Evolutionary conservation across 2,113 vertebrate species (phyloP).

Genomic region (Hyaena hyaena): DNA sequence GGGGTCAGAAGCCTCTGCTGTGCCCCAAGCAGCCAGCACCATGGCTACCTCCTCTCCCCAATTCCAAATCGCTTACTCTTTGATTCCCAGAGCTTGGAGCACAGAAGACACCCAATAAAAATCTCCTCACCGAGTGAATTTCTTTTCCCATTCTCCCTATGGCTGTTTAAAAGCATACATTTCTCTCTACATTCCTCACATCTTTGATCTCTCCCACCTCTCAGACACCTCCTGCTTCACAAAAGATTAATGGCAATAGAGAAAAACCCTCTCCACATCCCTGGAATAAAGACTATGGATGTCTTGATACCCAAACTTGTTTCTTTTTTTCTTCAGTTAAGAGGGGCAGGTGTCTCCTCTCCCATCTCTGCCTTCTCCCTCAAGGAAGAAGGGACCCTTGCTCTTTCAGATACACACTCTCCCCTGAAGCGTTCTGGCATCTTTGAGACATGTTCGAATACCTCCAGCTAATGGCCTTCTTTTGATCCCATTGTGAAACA

Average conservation of each 20-base stretch:
- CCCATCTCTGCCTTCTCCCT: neutral
- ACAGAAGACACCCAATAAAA: neutral
- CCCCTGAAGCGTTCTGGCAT: neutral
- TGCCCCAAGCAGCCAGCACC: rapidly evolving
- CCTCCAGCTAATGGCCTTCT: neutral
- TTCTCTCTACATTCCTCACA: neutral
- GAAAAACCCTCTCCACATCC: neutral
- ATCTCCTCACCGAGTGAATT: neutral
- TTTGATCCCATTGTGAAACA: neutral
- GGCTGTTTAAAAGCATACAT: slow-evolving; percentile 18
- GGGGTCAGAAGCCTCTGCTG: rapidly evolving
- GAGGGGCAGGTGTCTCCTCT: neutral
- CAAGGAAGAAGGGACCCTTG: neutral
- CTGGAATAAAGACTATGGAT: neutral
- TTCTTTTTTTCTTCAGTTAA: neutral
- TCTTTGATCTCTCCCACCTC: neutral
- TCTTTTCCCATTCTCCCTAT: neutral
- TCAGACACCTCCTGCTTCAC: slow-evolving; percentile 18
- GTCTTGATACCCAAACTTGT: neutral
- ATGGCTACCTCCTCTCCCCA: neutral
- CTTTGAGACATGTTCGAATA: neutral
- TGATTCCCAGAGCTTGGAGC: neutral
- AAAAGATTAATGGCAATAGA: neutral
- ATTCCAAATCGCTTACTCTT: neutral
- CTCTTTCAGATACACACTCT: neutral